These are phyloP conservation scores for Ancistrus triradiatus DNA, from an alignment of 2,113 vertebrate species.

Conservation along the genomic window DNA sequence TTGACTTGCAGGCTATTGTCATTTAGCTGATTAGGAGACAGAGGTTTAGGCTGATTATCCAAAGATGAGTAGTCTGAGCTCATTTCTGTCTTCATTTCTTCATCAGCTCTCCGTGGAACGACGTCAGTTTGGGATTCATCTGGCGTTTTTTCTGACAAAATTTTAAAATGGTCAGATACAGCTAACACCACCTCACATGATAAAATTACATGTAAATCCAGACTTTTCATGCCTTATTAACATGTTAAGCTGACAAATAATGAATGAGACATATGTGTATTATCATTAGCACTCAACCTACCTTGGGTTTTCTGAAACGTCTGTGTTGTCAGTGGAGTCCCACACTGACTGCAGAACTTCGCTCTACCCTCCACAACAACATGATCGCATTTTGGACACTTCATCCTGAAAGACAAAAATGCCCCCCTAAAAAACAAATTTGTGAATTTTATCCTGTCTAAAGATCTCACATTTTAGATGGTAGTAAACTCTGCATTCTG, in stretches of 20 bases:
- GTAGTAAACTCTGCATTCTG: no score
- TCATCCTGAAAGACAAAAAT: constrained; percentile 57
- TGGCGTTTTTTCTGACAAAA: constrained; percentile 11
- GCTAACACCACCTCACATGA: no score
- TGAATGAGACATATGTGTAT: no score
- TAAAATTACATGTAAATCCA: no score
- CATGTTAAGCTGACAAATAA: no score
- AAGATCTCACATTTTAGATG: no score
- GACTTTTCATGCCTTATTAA: no score
- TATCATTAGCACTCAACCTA: constrained; percentile 1
- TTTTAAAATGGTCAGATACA: no score
- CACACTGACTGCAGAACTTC: constrained; percentile 69
- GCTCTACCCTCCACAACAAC: constrained; percentile 41
- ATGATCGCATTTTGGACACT: constrained; percentile 48
- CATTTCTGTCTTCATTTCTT: neutral
- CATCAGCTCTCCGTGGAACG: neutral
- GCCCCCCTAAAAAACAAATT: no score
- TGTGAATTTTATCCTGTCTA: no score
- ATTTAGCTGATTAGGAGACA: constrained; percentile 48
- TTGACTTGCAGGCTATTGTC: constrained; percentile 45
- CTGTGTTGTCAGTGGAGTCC: neutral
- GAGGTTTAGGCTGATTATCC: constrained; percentile 1
- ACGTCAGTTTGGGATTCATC: neutral
- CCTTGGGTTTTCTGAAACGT: constrained; percentile 32
- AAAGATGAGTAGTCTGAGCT: neutral